Evolutionary conservation across 2,888 invertebrate species (phyloP).

Genomic region (Selenia dentaria): DNA sequence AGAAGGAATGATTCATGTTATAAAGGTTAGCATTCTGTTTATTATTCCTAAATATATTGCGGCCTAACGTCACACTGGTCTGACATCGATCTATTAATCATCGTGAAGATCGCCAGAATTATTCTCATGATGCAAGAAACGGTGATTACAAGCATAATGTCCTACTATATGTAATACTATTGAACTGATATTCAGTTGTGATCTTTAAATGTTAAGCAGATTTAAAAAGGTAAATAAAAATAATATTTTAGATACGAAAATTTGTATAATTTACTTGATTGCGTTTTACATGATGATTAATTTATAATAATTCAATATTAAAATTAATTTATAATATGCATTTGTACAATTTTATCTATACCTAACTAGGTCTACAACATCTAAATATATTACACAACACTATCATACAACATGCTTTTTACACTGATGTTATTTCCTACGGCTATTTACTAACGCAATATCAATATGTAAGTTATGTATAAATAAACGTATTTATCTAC

Average conservation of each 20-base stretch:
- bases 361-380: slow-evolving; percentile 77
- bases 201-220: no score
- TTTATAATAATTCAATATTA: slow-evolving; percentile 76
- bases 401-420: slow-evolving; percentile 81
- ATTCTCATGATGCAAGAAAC: no score
- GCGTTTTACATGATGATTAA: slow-evolving; percentile 83
- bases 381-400: slow-evolving; percentile 80
- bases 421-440: slow-evolving; percentile 70
- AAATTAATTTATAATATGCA: slow-evolving; percentile 78
- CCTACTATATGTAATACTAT: no score
- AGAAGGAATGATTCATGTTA: no score
- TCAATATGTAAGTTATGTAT: slow-evolving; percentile 24
- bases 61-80: no score
- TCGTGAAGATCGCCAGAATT: no score
- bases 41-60: no score
- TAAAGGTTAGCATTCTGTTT: no score
- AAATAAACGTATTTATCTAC: slow-evolving; percentile 15
- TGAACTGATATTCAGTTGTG: no score
- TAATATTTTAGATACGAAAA: slow-evolving; percentile 66
- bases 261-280: slow-evolving; percentile 83
- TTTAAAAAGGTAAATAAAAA: slow-evolving; percentile 39
- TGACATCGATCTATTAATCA: no score
- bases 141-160: no score
- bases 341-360: slow-evolving; percentile 83
- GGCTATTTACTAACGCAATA: slow-evolving; percentile 45